These are phyloP conservation scores for Enteromius treurensis DNA, from an alignment of 2,797 vertebrate genomes.

Conservation along the genomic window DNA sequence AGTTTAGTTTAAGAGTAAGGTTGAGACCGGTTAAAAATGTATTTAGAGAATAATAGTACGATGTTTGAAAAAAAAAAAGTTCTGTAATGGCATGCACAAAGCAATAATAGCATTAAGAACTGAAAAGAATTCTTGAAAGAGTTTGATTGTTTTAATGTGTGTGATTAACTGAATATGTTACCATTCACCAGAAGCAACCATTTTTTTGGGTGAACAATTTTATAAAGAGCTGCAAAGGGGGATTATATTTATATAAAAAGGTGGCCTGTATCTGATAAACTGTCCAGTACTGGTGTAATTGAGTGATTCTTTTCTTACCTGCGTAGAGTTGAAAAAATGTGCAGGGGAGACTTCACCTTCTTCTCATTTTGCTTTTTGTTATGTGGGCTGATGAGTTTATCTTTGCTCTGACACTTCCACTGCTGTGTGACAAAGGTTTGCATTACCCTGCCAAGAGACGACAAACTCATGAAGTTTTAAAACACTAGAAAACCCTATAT, in stretches of 20 bases:
- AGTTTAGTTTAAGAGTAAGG: background rate
- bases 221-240: background rate
- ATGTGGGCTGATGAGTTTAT: slow-evolving; percentile 84
- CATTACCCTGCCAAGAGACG: slow-evolving; percentile 81
- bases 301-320: slow-evolving; percentile 71
- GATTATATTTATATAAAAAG: background rate
- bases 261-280: background rate
- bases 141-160: background rate
- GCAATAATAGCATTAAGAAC: background rate
- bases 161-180: background rate
- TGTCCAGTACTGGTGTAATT: background rate
- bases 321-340: slow-evolving; percentile 90
- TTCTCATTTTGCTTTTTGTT: slow-evolving; percentile 86
- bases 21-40: background rate
- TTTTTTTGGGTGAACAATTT: background rate
- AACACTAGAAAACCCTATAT: background rate
- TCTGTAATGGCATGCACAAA: background rate
- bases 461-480: slow-evolving; percentile 9
- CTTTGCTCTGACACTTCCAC: slow-evolving; percentile 88
- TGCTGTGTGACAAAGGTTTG: slow-evolving; percentile 91
- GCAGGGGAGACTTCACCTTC: slow-evolving; percentile 89
- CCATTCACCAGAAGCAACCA: background rate
- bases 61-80: background rate
- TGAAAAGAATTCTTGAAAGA: background rate
- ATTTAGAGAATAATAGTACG: background rate